A percentile compares a stretch with the other conserved stretches of the same genome.
These are phyloP conservation scores for Agrochola lota DNA, from an alignment of 2,888 invertebrate species.

Conservation along the genomic window DNA sequence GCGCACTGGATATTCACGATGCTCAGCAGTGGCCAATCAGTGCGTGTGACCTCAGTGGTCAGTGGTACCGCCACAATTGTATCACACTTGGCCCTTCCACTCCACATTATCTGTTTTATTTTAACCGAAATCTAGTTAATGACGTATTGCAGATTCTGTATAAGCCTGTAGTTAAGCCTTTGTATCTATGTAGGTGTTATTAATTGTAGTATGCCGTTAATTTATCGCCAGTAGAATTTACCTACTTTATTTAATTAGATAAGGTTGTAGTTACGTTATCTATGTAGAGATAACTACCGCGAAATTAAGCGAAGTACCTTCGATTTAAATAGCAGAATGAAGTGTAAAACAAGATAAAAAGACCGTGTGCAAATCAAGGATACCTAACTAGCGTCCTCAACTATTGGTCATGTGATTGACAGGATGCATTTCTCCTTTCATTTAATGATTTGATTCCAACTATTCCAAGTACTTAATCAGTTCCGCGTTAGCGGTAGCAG, in stretches of 20 bases:
- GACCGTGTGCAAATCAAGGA: slow-evolving; percentile 1
- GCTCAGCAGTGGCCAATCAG: background rate
- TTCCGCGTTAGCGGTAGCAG: too few relatives aligned
- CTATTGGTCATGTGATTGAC: background rate
- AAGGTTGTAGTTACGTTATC: slow-evolving; percentile 59
- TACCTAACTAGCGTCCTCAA: too few relatives aligned
- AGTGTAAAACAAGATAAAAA: slow-evolving; percentile 18
- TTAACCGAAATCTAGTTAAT: slow-evolving; percentile 23
- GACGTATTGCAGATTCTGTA: slow-evolving; percentile 33
- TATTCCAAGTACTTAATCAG: background rate
- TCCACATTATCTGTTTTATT: background rate
- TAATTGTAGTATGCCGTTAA: slow-evolving; percentile 36
- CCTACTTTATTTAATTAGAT: slow-evolving; percentile 53
- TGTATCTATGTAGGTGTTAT: slow-evolving; percentile 46
- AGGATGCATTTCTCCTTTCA: too few relatives aligned
- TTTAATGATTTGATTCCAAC: too few relatives aligned
- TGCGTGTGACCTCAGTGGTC: background rate
- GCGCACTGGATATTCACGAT: background rate
- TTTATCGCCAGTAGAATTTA: slow-evolving; percentile 56
- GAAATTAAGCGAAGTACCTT: too few relatives aligned
- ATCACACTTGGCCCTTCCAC: slow-evolving; percentile 18
- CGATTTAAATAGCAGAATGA: slow-evolving; percentile 37
- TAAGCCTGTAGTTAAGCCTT: slow-evolving; percentile 54
- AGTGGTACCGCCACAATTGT: background rate
- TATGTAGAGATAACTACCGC: slow-evolving; percentile 43